These are phyloP conservation scores for Psittacula echo DNA, from an alignment of 2,797 vertebrate genomes.

Conservation along the genomic window DNA sequence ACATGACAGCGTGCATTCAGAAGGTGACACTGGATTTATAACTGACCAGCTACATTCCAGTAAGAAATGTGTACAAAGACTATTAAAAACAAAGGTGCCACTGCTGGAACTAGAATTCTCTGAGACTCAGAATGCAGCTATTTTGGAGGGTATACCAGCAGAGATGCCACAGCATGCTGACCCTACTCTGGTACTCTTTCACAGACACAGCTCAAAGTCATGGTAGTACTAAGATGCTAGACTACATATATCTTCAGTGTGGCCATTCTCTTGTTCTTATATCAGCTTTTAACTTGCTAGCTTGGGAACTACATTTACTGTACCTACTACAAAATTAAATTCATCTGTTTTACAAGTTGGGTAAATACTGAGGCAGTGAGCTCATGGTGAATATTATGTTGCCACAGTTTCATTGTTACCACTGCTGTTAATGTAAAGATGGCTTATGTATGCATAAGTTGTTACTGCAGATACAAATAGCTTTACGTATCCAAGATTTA, in stretches of 20 bases:
- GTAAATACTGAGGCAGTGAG: not conserved
- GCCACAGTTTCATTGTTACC: not conserved
- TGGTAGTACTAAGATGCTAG: not conserved
- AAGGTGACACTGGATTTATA: not conserved
- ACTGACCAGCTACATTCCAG: not conserved
- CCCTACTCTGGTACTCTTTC: not conserved
- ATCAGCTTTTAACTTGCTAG: not conserved
- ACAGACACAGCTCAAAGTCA: not conserved
- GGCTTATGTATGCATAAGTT: not conserved
- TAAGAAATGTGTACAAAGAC: not conserved
- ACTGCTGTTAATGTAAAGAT: not conserved
- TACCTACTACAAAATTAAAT: not conserved
- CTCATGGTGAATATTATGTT: not conserved
- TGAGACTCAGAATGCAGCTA: not conserved
- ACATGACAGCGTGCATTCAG: not conserved
- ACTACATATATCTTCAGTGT: not conserved
- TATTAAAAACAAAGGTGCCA: not conserved
- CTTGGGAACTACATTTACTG: not conserved
- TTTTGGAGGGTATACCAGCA: not conserved
- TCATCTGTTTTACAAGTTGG: not conserved
- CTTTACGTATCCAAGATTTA: not conserved
- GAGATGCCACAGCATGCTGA: not conserved
- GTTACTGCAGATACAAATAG: not conserved
- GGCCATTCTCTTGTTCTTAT: not conserved
- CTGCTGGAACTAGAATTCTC: not conserved